A percentile compares a stretch with the other conserved stretches of the same genome.
Evolutionary conservation across 2,888 invertebrate genomes (phyloP).

Genomic region (Drosophila merina): DNA sequence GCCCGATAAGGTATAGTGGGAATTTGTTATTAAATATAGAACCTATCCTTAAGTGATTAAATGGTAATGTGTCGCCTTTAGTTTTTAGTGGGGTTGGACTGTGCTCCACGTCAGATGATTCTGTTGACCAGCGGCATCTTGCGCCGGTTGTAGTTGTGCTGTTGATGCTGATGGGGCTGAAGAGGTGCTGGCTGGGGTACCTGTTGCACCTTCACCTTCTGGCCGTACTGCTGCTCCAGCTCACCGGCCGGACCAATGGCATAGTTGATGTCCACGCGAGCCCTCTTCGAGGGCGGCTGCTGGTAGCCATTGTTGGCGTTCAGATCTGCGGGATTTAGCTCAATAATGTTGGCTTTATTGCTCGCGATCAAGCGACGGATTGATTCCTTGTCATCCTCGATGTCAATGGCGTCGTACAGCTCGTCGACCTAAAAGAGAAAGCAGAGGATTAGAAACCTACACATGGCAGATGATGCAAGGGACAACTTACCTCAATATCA

Average conservation of each 20-base stretch:
- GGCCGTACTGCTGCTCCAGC: conserved; percentile 78
- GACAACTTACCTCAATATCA: conserved; percentile 86
- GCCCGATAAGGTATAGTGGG: conserved; percentile 58
- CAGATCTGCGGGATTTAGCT: conserved; percentile 85
- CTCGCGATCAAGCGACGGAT: conserved; percentile 73
- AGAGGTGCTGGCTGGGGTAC: conserved; percentile 45
- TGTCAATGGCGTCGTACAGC: conserved; percentile 90
- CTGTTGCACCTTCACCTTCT: conserved; percentile 73
- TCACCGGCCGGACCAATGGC: conserved; percentile 85
- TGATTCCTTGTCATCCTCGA: conserved; percentile 86
- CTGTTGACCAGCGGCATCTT: conserved; percentile 87
- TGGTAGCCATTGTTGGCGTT: conserved; percentile 84
- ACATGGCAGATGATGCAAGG: neutral
- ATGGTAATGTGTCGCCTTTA: neutral
- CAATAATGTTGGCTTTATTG: conserved; percentile 84
- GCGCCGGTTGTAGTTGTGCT: conserved; percentile 85
- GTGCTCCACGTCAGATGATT: conserved; percentile 76
- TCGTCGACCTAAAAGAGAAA: conserved; percentile 86
- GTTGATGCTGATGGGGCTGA: conserved; percentile 47
- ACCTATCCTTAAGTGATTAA: neutral
- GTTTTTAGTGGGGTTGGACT: conserved; percentile 4
- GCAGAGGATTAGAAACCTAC: neutral
- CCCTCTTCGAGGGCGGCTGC: conserved; percentile 77
- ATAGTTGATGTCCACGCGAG: conserved; percentile 83
- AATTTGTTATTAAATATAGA: conserved; percentile 39